These are phyloP conservation scores for Ceramica pisi DNA, from an alignment of 2,888 invertebrate genomes.

Conservation along the genomic window DNA sequence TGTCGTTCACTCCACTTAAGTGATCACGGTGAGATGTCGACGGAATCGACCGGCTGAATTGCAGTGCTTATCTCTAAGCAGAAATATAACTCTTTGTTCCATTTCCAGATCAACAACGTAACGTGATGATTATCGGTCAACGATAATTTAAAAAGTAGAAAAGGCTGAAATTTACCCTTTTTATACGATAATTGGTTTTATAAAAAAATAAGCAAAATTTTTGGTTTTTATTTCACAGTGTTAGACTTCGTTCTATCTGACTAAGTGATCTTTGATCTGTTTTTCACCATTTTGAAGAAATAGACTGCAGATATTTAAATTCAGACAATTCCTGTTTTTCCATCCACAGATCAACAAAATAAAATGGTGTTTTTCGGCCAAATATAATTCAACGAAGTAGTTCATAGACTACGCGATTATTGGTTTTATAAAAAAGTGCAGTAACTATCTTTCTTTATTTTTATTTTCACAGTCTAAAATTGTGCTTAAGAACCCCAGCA, in stretches of 20 bases:
- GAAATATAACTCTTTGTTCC: conserved; percentile 20
- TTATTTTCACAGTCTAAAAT: neutral
- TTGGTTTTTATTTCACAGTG: conserved; percentile 34
- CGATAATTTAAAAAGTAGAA: neutral
- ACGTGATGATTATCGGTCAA: conserved; percentile 38
- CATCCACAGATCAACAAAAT: conserved; percentile 34
- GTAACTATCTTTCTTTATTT: neutral
- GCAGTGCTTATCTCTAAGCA: neutral
- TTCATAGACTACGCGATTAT: neutral
- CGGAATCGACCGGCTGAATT: too few relatives aligned
- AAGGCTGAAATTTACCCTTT: conserved; percentile 1
- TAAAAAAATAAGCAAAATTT: conserved; percentile 2
- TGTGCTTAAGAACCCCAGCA: neutral
- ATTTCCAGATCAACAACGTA: conserved; percentile 43
- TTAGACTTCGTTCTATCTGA: neutral
- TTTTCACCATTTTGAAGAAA: neutral
- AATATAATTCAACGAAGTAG: conserved; percentile 4
- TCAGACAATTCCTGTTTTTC: conserved; percentile 11
- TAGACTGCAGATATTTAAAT: neutral
- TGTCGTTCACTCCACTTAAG: too few relatives aligned
- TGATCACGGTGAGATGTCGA: too few relatives aligned
- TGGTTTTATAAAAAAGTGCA: conserved; percentile 2
- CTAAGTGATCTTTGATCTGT: too few relatives aligned
- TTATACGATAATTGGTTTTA: neutral
- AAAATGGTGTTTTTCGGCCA: conserved; percentile 24